These are phyloP conservation scores for Anolis apletophallus DNA, from an alignment of 2,797 vertebrate species.

Conservation along the genomic window DNA sequence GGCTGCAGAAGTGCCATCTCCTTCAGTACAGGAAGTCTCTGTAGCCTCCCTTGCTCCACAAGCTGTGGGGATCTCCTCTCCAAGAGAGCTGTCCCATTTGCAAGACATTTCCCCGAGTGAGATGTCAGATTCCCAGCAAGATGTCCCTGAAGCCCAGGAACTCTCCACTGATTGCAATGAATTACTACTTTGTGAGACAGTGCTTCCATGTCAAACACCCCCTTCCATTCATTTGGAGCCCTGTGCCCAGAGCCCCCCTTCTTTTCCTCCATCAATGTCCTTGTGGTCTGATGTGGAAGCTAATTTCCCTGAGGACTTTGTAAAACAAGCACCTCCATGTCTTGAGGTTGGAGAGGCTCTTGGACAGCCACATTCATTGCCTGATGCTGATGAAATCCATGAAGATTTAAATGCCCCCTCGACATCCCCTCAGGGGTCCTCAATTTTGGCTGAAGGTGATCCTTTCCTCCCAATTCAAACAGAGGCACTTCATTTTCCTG, in stretches of 20 bases:
- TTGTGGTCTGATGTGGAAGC: neutral
- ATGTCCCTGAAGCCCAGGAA: slow-evolving; percentile 50
- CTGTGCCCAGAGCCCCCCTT: no score
- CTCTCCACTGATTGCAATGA: slow-evolving; percentile 13
- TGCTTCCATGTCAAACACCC: neutral
- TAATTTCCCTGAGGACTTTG: neutral
- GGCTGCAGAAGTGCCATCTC: neutral
- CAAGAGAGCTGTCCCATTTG: neutral
- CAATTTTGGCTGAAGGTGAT: slow-evolving; percentile 8
- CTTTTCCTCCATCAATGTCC: neutral
- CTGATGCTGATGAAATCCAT: slow-evolving; percentile 62
- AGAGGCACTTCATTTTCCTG: slow-evolving; percentile 68
- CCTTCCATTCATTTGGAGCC: neutral
- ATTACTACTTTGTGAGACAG: neutral
- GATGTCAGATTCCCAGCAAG: no score
- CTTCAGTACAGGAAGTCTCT: neutral
- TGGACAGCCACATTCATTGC: slow-evolving; percentile 73
- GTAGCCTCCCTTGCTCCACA: neutral
- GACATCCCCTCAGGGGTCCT: slow-evolving; percentile 58
- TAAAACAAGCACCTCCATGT: neutral
- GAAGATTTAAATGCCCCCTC: neutral
- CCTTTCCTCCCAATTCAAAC: neutral
- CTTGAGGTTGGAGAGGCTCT: slow-evolving; percentile 68
- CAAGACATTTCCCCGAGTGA: no score
- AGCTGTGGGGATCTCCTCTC: neutral